A percentile compares a stretch with the other conserved stretches of the same genome.
Conservation (phyloP, 2,797 vertebrate species). For the Gymnocypris eckloni region DNA sequence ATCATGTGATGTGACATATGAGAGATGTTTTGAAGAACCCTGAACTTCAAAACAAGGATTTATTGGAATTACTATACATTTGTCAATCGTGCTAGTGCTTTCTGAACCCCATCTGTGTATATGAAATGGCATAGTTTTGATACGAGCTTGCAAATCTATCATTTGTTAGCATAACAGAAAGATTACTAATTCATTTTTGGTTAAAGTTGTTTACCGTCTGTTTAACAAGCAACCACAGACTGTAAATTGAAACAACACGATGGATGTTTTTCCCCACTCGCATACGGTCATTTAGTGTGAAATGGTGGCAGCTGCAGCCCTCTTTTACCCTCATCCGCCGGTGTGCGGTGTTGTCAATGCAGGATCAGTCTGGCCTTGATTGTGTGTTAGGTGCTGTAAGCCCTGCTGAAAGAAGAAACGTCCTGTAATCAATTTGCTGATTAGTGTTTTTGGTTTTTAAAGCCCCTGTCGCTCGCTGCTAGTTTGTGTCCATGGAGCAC, state of each 20-base stretch:
- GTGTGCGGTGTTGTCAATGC: constrained; percentile 40
- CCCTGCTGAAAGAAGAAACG: constrained; percentile 47
- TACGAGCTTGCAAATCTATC: not conserved
- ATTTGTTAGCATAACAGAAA: not conserved
- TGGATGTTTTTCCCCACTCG: not conserved
- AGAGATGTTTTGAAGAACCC: constrained; percentile 27
- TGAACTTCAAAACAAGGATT: constrained; percentile 41
- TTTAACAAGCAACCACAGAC: constrained; percentile 39
- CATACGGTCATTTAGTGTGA: constrained; percentile 24
- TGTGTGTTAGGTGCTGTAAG: constrained; percentile 49
- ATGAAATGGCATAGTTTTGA: not conserved
- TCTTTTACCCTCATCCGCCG: constrained; percentile 32
- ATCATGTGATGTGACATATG: constrained; percentile 57
- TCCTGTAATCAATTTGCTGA: constrained; percentile 64
- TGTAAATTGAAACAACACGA: constrained; percentile 15
- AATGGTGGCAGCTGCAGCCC: constrained; percentile 46
- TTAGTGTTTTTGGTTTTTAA: constrained; percentile 55
- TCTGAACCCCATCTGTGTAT: not conserved
- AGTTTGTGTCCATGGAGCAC: constrained; percentile 47
- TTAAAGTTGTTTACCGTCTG: constrained; percentile 19
- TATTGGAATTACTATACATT: constrained; percentile 27
- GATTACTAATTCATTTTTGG: not conserved
- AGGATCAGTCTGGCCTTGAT: constrained; percentile 46
- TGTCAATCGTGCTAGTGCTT: constrained; percentile 29
- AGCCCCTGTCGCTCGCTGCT: constrained; percentile 43